Conservation (phyloP, 2,888 invertebrate genomes). For the Dione vanillae region DNA sequence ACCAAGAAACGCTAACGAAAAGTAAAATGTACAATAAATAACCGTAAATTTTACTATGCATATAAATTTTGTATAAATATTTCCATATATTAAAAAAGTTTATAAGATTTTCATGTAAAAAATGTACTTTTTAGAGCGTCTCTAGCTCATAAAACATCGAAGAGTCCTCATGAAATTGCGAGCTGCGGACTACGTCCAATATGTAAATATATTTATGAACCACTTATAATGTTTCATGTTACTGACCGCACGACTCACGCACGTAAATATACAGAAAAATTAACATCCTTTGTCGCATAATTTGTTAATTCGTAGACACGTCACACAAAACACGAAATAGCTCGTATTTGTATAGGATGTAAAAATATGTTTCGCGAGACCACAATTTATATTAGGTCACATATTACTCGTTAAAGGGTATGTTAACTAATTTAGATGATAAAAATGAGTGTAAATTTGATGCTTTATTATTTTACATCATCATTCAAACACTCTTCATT, state of each 20-base stretch:
- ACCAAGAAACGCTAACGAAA: no score
- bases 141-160: conserved; percentile 26
- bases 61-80: conserved; percentile 12
- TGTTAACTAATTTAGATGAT: conserved; percentile 17
- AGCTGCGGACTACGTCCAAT: conserved; percentile 25
- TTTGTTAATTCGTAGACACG: conserved; percentile 37
- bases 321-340: conserved; percentile 35
- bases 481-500: background rate
- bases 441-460: conserved; percentile 16
- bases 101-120: no score
- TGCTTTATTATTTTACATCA: conserved; percentile 11
- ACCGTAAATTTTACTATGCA: background rate
- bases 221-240: conserved; percentile 26
- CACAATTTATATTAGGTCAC: conserved; percentile 26
- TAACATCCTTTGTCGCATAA: conserved; percentile 33
- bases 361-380: conserved; percentile 22
- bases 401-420: conserved; percentile 26
- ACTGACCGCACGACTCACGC: conserved; percentile 22
- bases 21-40: background rate
- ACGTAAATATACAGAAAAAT: conserved; percentile 37
- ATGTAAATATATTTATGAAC: conserved; percentile 30
- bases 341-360: conserved; percentile 37
- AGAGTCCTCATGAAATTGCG: conserved; percentile 22
- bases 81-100: no score
- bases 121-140: conserved; percentile 22